phyloP scores from a whole-genome alignment of 2,888 invertebrate species.

The Plusia festucae region DNA sequence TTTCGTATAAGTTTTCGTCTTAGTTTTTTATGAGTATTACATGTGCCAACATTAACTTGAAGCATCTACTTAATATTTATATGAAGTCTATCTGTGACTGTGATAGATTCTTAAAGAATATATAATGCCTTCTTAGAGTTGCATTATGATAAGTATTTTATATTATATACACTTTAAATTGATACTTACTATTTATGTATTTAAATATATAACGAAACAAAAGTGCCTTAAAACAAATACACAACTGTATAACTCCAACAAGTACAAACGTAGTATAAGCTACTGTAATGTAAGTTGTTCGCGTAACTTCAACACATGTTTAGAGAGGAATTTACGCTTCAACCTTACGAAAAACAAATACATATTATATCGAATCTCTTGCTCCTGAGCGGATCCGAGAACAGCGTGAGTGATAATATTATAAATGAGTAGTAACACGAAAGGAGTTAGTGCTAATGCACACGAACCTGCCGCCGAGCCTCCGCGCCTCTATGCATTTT shows the following conservation, averaged over 20 bases:
- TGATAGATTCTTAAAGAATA: constrained; percentile 22
- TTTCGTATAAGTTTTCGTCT: constrained; percentile 29
- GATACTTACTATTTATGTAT: constrained; percentile 39
- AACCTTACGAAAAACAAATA: constrained; percentile 13
- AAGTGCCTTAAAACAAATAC: constrained; percentile 45
- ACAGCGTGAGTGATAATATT: constrained; percentile 9
- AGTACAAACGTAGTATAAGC: constrained; percentile 55
- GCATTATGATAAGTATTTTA: constrained; percentile 41
- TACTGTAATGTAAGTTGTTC: constrained; percentile 35
- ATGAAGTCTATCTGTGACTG: constrained; percentile 7
- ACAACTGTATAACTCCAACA: constrained; percentile 29
- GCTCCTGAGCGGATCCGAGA: constrained; percentile 30
- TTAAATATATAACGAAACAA: constrained; percentile 23
- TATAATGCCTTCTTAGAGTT: constrained; percentile 19
- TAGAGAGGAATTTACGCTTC: constrained; percentile 23
- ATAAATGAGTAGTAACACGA: constrained; percentile 2
- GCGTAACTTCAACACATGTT: constrained; percentile 29
- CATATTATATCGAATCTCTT: constrained; percentile 46
- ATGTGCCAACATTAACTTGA: constrained; percentile 46
- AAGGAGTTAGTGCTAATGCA: no score
- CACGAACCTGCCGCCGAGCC: no score
- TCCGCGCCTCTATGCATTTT: no score
- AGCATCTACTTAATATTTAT: constrained; percentile 37
- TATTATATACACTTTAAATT: constrained; percentile 28
- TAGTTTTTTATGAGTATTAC: constrained; percentile 46